These are phyloP conservation scores for Rhagoletis pomonella DNA, from an alignment of 1,140 invertebrate species.

Conservation along the genomic window DNA sequence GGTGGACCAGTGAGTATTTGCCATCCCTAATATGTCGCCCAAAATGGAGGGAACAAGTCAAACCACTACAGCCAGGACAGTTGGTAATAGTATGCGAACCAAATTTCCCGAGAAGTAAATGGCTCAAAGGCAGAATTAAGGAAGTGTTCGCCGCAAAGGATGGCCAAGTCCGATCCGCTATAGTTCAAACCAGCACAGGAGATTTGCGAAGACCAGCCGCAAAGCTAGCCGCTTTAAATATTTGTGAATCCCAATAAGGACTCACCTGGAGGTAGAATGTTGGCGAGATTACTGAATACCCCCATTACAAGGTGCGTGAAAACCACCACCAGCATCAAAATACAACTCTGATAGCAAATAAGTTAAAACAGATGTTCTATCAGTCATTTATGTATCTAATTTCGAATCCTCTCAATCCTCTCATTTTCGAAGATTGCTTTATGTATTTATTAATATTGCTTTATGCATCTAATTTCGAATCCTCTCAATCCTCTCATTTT, in stretches of 20 bases:
- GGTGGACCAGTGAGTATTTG: conserved; percentile 63
- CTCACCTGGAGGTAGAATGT: too few relatives aligned
- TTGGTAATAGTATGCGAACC: conserved; percentile 63
- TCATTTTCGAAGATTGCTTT: too few relatives aligned
- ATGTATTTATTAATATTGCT: too few relatives aligned
- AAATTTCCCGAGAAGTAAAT: conserved; percentile 58
- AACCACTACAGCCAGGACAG: conserved; percentile 60
- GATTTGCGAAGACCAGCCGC: background rate
- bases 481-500: too few relatives aligned
- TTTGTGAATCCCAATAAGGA: conserved; percentile 14
- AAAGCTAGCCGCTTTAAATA: conserved; percentile 7
- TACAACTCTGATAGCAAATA: too few relatives aligned
- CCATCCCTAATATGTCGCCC: conserved; percentile 58
- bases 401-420: too few relatives aligned
- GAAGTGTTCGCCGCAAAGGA: background rate
- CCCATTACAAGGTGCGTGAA: too few relatives aligned
- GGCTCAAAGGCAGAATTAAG: conserved; percentile 52
- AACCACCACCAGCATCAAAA: too few relatives aligned
- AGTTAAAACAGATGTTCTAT: too few relatives aligned
- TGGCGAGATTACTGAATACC: too few relatives aligned
- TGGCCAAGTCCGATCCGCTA: background rate
- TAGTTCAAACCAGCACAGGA: background rate
- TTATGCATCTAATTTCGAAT: too few relatives aligned
- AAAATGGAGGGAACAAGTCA: conserved; percentile 62
- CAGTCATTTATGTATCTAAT: too few relatives aligned